phyloP scores from a whole-genome alignment of 2,888 invertebrate genomes.

The Dynastes hyllus region DNA sequence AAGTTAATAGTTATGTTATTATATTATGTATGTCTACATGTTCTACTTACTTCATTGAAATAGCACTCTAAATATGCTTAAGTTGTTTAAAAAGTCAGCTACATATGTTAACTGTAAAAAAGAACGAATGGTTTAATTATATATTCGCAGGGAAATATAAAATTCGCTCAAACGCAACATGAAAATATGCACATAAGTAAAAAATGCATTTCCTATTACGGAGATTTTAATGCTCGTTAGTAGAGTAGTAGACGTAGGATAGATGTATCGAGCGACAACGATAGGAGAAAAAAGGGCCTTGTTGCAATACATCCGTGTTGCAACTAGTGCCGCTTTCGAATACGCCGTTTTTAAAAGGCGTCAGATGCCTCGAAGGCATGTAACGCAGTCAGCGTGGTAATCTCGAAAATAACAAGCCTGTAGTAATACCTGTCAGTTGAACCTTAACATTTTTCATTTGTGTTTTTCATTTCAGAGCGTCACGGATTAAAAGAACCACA shows the following conservation, averaged over 20 bases:
- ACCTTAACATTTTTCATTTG: slow-evolving; percentile 44
- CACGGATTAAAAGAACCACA: slow-evolving; percentile 94
- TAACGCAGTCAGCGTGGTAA: slow-evolving; percentile 36
- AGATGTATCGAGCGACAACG: slow-evolving; percentile 21
- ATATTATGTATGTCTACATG: too few relatives aligned
- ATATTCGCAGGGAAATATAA: too few relatives aligned
- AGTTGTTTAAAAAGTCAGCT: too few relatives aligned
- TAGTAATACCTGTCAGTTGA: slow-evolving; percentile 27
- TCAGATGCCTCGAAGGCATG: slow-evolving; percentile 23
- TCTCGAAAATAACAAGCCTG: slow-evolving; percentile 32
- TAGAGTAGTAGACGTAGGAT: background rate
- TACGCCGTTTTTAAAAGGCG: slow-evolving; percentile 30
- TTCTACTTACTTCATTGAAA: too few relatives aligned
- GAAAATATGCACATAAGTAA: too few relatives aligned
- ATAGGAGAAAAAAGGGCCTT: slow-evolving; percentile 16
- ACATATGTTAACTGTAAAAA: too few relatives aligned
- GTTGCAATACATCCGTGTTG: slow-evolving; percentile 32
- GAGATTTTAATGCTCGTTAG: slow-evolving; percentile 11
- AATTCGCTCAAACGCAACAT: too few relatives aligned
- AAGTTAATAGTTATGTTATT: too few relatives aligned
- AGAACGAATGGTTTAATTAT: too few relatives aligned
- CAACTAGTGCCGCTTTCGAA: slow-evolving; percentile 26
- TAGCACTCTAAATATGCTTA: too few relatives aligned
- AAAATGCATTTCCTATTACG: background rate
- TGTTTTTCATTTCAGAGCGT: slow-evolving; percentile 79